Evolutionary conservation across 2,113 vertebrate species (phyloP).

Genomic region (Tachysurus fulvidraco): DNA sequence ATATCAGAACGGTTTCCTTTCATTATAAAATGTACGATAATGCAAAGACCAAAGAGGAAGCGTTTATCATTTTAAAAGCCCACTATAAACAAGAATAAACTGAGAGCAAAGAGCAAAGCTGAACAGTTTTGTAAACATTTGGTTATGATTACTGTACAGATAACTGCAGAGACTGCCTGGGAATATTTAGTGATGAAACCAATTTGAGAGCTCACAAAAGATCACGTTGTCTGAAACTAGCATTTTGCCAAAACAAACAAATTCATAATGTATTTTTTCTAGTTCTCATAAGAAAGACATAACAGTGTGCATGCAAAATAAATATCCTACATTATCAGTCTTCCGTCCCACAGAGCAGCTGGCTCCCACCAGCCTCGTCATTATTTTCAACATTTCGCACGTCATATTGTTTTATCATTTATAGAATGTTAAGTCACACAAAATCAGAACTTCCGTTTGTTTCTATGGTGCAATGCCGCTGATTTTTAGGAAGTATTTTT

Average conservation of each 20-base stretch:
- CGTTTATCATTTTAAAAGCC: not conserved
- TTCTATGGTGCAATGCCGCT: not conserved
- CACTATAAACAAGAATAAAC: constrained; percentile 27
- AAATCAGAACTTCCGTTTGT: not conserved
- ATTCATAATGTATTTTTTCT: not conserved
- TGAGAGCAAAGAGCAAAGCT: not conserved
- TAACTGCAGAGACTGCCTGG: not conserved
- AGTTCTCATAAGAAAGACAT: too few relatives aligned
- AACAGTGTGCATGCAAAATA: not conserved
- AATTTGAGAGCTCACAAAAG: not conserved
- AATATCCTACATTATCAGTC: not conserved
- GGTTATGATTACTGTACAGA: not conserved
- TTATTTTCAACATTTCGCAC: not conserved
- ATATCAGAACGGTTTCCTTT: constrained; percentile 14
- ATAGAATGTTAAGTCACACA: not conserved
- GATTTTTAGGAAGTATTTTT: not conserved
- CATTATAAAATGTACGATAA: not conserved
- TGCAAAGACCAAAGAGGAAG: not conserved
- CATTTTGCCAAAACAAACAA: not conserved
- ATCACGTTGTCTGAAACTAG: not conserved
- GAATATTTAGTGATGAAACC: not conserved
- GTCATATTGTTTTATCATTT: not conserved
- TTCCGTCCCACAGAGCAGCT: not conserved
- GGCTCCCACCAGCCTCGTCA: not conserved
- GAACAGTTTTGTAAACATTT: not conserved